A percentile compares a stretch with the other conserved stretches of the same genome.
Conservation (phyloP, 2,797 vertebrate genomes). For the Artibeus lituratus region DNA sequence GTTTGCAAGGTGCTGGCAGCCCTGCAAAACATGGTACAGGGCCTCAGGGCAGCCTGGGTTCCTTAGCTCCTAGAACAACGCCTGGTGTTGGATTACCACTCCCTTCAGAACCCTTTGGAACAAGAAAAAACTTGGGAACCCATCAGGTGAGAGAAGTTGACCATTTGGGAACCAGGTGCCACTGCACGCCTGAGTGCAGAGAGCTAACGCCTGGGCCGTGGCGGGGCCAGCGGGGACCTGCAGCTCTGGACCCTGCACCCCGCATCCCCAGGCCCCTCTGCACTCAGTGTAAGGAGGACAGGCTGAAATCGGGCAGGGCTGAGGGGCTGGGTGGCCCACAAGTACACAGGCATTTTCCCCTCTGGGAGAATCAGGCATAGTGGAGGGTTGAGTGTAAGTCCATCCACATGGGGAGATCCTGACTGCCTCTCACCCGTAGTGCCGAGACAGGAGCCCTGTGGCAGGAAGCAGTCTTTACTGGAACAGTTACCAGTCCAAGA, state of each 20-base stretch:
- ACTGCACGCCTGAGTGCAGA: background rate
- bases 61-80: background rate
- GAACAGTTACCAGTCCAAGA: background rate
- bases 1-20: background rate
- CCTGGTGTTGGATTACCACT: background rate
- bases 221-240: background rate
- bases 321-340: background rate
- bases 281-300: background rate
- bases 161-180: background rate
- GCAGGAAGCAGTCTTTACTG: background rate
- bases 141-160: background rate
- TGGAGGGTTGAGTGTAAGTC: background rate
- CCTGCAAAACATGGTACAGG: background rate
- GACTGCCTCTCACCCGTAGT: background rate
- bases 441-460: background rate
- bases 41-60: too few species aligned
- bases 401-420: background rate
- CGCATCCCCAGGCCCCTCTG: too few species aligned
- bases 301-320: background rate
- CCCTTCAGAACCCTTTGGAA: background rate
- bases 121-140: background rate
- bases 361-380: background rate
- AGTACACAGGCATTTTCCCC: background rate
- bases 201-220: background rate
- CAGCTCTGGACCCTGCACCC: background rate